A percentile compares a stretch with the other conserved stretches of the same genome.
Evolutionary conservation across 2,888 invertebrate genomes (phyloP).

Genomic region (Bibio marci): DNA sequence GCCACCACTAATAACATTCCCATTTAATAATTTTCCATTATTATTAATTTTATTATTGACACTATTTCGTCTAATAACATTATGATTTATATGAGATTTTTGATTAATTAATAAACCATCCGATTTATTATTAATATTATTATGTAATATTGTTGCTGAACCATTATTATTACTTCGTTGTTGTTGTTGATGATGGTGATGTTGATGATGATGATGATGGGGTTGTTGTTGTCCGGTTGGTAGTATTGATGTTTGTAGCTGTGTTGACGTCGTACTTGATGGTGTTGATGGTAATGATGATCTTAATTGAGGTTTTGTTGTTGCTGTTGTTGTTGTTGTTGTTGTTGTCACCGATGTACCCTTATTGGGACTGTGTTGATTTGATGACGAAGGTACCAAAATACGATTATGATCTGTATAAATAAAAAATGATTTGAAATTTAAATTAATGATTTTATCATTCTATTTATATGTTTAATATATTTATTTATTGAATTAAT

Average conservation of each 20-base stretch:
- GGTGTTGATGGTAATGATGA: slow-evolving; percentile 7
- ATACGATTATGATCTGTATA: too few species aligned
- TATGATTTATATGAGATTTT: too few species aligned
- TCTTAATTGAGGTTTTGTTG: slow-evolving; percentile 6
- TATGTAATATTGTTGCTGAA: slow-evolving; percentile 16
- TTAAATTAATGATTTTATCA: too few species aligned
- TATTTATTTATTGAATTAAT: too few species aligned
- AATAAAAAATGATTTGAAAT: too few species aligned
- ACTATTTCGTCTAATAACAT: too few species aligned
- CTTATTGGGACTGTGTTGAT: too few species aligned
- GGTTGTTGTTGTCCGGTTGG: slow-evolving; percentile 2
- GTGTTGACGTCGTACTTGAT: slow-evolving; percentile 5
- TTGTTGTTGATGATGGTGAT: background rate
- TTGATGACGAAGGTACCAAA: too few species aligned
- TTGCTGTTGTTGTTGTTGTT: slow-evolving; percentile 9
- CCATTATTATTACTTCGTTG: slow-evolving; percentile 10
- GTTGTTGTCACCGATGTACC: slow-evolving; percentile 10
- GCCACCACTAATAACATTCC: slow-evolving; percentile 20
- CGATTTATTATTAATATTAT: too few species aligned
- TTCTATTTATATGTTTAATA: too few species aligned
- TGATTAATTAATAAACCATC: too few species aligned
- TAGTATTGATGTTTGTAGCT: slow-evolving; percentile 7
- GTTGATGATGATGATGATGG: background rate
- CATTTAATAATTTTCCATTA: background rate
- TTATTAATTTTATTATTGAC: too few species aligned